Evolutionary conservation across 2,113 vertebrate genomes (phyloP).

Genomic region (Prietella phreatophila): DNA sequence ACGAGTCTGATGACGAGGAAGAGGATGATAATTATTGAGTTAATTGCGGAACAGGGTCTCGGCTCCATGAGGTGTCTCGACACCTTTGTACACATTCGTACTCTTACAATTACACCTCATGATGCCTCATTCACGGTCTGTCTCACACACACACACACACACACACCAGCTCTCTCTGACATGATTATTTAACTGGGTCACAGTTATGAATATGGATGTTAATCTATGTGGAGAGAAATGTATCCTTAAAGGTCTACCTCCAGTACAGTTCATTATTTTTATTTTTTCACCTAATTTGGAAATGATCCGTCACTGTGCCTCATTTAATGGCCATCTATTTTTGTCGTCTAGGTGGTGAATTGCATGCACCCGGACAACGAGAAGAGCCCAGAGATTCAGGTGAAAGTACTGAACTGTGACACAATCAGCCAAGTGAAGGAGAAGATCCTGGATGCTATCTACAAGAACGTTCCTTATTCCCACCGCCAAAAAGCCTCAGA

Average conservation of each 20-base stretch:
- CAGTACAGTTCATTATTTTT: no score
- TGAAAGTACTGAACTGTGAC: conserved; percentile 96
- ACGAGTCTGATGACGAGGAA: conserved; percentile 46
- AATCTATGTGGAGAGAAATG: neutral
- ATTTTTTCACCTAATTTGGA: neutral
- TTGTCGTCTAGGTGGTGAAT: conserved; percentile 82
- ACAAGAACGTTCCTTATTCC: conserved; percentile 95
- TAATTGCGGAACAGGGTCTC: conserved; percentile 54
- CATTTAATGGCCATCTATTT: neutral
- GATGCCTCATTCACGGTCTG: neutral
- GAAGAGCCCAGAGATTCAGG: conserved; percentile 92
- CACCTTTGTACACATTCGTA: neutral
- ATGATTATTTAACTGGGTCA: neutral
- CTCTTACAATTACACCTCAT: conserved; percentile 4
- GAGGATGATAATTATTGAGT: conserved; percentile 58
- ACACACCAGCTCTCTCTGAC: neutral
- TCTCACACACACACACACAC: conserved; percentile 12
- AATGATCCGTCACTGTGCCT: neutral
- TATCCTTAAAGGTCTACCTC: neutral
- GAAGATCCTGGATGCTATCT: conserved; percentile 97
- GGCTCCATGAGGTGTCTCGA: conserved; percentile 33
- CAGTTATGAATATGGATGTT: neutral
- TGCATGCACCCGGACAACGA: conserved; percentile 93
- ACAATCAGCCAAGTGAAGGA: conserved; percentile 98
- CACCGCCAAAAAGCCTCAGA: conserved; percentile 94